Evolutionary conservation across 1,140 invertebrate species (phyloP), one percentile per base, ranked within the genome.

Genomic region (Laupala kohalensis): DNA sequence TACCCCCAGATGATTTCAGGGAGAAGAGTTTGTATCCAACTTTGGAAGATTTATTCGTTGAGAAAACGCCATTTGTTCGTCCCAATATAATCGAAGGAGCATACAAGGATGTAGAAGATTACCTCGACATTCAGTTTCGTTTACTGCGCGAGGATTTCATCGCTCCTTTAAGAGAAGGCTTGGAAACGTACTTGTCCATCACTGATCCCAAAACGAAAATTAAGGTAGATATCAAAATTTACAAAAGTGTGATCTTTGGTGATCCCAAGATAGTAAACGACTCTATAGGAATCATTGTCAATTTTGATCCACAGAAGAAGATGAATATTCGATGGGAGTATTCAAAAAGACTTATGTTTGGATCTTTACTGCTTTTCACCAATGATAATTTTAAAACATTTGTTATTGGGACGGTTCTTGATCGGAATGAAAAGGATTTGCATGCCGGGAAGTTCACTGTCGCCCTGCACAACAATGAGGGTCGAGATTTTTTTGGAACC

Each of bases 61-160:
- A 70, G 65, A 25, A 23, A 27, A 76, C 74, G 67, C 78, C 77
- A 23, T 86, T 83, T 78, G 73, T 90, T 12, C 79, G 86, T 4
- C 79, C 83, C 13, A 90, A 89, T 77, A 85, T 87, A 64, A 76
- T 85, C 0, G 74, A 84, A 29, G 89, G 88, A 3, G 76, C 79
- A 0, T 93, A 90, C 78, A 74, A 79, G 6, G 79, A 84, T 77
- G 80, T 86, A 0, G 83, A 90, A 27, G 86, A 92, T 74, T 95
- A 95, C 77, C 78, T 95, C 13, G 90, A 92, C 76, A 83, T 89
- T 0, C 92, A 94, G 75, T 92, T 91, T 76, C 80, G 89, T 13
- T 79, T 93, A 3, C 78, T 94, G 25, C 78, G 89, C 13, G 91
- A 94, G 81, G 92, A 94, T 79, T 90, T 89, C 79, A 81, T 86